A percentile compares a stretch with the other conserved stretches of the same genome.
phyloP scores from a whole-genome alignment of 92 coral and sea anemone genomes.

The Parazoanthus atlanticus region DNA sequence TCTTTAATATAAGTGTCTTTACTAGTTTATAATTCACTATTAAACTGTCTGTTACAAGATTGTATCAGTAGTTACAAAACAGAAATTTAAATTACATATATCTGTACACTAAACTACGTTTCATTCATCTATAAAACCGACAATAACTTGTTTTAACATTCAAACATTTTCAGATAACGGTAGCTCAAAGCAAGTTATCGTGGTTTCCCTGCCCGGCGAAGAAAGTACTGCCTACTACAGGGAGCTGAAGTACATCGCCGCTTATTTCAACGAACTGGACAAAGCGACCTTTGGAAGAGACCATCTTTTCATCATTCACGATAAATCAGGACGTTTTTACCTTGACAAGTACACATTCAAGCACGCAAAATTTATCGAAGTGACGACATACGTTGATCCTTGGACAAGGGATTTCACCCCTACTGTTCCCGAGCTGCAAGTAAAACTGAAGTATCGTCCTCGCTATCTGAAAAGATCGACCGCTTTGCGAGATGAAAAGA shows the following conservation, averaged over 20 bases:
- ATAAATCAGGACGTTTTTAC: slow-evolving; percentile 4
- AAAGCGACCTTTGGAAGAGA: slow-evolving; percentile 40
- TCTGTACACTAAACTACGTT: too few species aligned
- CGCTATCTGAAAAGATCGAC: slow-evolving; percentile 51
- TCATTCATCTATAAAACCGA: too few species aligned
- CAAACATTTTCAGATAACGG: slow-evolving; percentile 7
- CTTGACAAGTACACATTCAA: slow-evolving; percentile 18
- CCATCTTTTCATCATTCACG: slow-evolving; percentile 41
- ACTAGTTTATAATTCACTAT: too few species aligned
- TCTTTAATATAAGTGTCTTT: too few species aligned
- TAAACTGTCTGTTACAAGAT: too few species aligned
- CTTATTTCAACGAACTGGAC: slow-evolving; percentile 40
- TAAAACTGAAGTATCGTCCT: slow-evolving; percentile 63
- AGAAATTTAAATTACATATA: too few species aligned
- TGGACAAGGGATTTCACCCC: slow-evolving; percentile 54
- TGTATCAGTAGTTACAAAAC: too few species aligned
- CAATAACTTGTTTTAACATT: background rate
- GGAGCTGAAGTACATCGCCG: slow-evolving; percentile 27
- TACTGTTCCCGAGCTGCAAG: slow-evolving; percentile 37
- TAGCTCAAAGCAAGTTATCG: slow-evolving; percentile 23
- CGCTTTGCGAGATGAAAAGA: slow-evolving; percentile 49
- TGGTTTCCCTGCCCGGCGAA: slow-evolving; percentile 34
- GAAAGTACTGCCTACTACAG: slow-evolving; percentile 1
- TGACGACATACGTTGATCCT: slow-evolving; percentile 39
- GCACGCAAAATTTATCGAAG: slow-evolving; percentile 24